Conservation (phyloP, 2,113 vertebrate species). For the Scomber colias region DNA sequence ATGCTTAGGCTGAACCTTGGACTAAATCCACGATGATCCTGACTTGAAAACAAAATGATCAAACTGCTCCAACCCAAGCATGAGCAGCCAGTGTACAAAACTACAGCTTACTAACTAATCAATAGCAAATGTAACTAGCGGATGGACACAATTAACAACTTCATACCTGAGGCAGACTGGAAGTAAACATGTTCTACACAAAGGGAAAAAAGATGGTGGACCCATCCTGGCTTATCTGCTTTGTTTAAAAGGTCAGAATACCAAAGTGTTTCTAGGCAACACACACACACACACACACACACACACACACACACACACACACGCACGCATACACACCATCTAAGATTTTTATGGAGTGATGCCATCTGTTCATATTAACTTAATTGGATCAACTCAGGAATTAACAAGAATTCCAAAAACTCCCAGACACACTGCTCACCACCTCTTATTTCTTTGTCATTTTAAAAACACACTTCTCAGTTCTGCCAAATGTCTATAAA, state of each 20-base stretch:
- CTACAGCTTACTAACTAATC: not conserved
- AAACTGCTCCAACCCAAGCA: not conserved
- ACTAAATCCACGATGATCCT: not conserved
- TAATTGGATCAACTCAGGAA: conserved; percentile 23
- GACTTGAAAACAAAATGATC: not conserved
- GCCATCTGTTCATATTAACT: conserved; percentile 41
- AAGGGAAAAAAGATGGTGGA: not conserved
- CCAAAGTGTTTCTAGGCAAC: conserved; percentile 65
- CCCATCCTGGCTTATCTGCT: conserved; percentile 28
- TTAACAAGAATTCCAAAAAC: conserved; percentile 28
- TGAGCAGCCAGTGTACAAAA: not conserved
- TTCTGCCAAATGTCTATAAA: not conserved
- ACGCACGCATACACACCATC: not conserved
- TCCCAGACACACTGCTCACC: conserved; percentile 23
- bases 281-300: conserved; percentile 26
- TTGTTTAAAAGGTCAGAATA: conserved; percentile 76
- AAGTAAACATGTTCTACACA: not conserved
- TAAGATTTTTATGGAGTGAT: conserved; percentile 2
- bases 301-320: not conserved
- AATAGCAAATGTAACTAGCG: not conserved
- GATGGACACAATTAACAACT: not conserved
- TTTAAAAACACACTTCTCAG: not conserved
- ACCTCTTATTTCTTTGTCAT: not conserved
- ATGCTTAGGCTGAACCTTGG: conserved; percentile 2
- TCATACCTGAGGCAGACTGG: not conserved